These are phyloP conservation scores for Ellobius talpinus DNA, from an alignment of 2,113 vertebrate genomes.

Conservation along the genomic window DNA sequence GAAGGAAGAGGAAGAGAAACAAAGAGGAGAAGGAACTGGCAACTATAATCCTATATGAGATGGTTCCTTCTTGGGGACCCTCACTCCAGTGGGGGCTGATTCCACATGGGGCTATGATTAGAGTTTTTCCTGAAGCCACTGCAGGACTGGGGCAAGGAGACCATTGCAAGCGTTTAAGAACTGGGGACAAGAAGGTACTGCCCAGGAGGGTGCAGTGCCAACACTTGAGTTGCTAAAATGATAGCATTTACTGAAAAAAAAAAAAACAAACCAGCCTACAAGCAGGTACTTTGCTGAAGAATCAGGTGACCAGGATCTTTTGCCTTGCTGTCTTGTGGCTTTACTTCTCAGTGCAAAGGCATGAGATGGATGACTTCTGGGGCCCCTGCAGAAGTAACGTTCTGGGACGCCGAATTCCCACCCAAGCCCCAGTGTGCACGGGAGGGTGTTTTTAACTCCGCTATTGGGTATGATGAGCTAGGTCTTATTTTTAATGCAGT, in stretches of 20 bases:
- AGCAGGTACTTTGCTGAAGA: background rate
- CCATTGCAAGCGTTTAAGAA: background rate
- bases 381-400: too few species aligned
- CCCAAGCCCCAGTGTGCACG: background rate
- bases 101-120: background rate
- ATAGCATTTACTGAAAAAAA: background rate
- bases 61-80: background rate
- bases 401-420: background rate
- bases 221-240: background rate
- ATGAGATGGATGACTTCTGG: background rate
- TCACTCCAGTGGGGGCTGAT: too few species aligned
- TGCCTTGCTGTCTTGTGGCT: background rate
- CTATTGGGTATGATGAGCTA: background rate
- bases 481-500: background rate
- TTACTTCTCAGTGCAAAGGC: background rate
- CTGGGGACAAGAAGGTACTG: background rate
- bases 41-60: background rate
- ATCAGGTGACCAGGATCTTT: background rate
- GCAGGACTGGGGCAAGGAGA: background rate
- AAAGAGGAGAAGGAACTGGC: background rate
- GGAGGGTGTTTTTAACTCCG: background rate
- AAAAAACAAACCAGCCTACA: background rate
- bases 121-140: background rate
- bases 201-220: background rate
- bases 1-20: conserved; percentile 12